Conservation (phyloP, 2,888 invertebrate species). For the Neoscelio sp. region DNA sequence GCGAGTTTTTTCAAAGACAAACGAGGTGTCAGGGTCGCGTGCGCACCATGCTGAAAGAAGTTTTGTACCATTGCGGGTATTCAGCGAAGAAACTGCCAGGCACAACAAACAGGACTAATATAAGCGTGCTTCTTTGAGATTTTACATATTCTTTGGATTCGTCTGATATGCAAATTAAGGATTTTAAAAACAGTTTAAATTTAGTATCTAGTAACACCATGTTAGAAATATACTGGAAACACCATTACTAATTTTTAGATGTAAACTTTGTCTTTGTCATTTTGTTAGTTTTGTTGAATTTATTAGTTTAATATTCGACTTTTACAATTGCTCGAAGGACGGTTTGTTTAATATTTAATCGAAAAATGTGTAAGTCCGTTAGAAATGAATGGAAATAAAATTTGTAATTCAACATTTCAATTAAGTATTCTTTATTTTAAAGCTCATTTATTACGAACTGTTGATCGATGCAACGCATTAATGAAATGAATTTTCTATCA, state of each 20-base stretch:
- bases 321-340: no score
- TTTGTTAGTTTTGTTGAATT: no score
- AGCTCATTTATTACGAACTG: slow-evolving; percentile 14
- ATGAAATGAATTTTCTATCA: slow-evolving; percentile 54
- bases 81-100: slow-evolving; percentile 22
- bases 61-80: slow-evolving; percentile 7
- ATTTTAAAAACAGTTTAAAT: no score
- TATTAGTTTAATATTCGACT: no score
- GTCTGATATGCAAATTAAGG: slow-evolving; percentile 12
- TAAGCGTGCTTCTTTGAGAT: slow-evolving; percentile 10
- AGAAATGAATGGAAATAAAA: not conserved
- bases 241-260: no score
- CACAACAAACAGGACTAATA: slow-evolving; percentile 29
- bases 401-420: slow-evolving; percentile 20
- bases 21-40: slow-evolving; percentile 67
- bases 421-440: slow-evolving; percentile 1
- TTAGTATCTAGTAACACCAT: no score
- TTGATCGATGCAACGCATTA: slow-evolving; percentile 35
- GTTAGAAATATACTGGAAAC: no score
- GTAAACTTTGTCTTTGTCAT: no score
- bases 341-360: no score
- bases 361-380: no score
- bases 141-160: slow-evolving; percentile 29
- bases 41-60: slow-evolving; percentile 19
- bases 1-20: slow-evolving; percentile 59